Base-by-base conservation (phyloP, 2,888 invertebrate species). In the Epinotia nisella region DNA sequence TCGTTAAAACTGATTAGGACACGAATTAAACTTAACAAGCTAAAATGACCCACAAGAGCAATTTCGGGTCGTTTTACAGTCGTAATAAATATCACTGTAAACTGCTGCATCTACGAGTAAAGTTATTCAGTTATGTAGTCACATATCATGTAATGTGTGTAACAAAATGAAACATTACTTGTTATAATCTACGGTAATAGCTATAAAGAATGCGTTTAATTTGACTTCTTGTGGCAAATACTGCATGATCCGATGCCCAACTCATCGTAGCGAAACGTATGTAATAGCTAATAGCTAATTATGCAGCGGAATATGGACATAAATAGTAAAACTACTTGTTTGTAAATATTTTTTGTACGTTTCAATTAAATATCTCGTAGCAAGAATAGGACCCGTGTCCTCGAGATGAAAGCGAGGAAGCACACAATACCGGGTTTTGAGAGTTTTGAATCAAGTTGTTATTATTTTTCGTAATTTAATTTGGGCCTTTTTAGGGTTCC, bases 111-210 rank as follows among this genome's bases (percentile, higher is more conserved):
- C 21, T 11, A 45, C 10, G 9, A 49, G 49, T 49, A 49, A 49
- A 49, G 5, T 49, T n/a, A 49, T 49, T 49, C n/a, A 45, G 15
- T 45, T 45, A 45, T 15, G 15, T 15, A 15, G 15, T 45, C 45
- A 45, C 4, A 49, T n/a, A n/a, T n/a, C 49, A n/a, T 49, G 49
- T 7, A 49, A 49, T 49, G 15, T 41, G 13, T 49, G 15, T 15
- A 45, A 5, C 45, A 45, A 1, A 45, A n/a, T 49, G n/a, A 39
- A 39, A 59, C 4, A 59, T 58, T n/a, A 15, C 58, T 19, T 56
- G 70, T 62, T 45, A 62, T 62, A 62, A 64, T 56, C 15, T 64
- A 53, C 29, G 45, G 56, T 49, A 56, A 49, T 55, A 35, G 51
- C 21, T 59, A 2, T 35, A n/a, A 58, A 49, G 58, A 64, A 70